Conservation (phyloP, 1,140 invertebrate species). For the Orchesella cincta region DNA sequence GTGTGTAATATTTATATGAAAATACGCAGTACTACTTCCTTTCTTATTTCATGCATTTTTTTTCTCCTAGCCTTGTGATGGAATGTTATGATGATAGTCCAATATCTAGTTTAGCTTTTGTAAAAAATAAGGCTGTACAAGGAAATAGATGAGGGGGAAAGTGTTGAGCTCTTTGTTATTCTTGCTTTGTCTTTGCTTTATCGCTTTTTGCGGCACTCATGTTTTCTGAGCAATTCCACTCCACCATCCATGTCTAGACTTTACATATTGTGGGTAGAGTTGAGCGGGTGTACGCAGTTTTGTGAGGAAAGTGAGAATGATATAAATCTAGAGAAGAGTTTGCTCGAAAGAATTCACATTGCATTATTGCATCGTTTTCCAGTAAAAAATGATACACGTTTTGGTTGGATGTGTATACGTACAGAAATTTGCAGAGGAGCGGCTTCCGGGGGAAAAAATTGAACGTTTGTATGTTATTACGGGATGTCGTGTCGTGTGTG, state of each 20-base stretch:
- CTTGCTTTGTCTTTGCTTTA: conserved; percentile 10
- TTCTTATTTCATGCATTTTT: neutral
- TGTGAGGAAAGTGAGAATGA: neutral
- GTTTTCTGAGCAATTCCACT: neutral
- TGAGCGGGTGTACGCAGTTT: neutral
- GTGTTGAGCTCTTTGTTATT: neutral
- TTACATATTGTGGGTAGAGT: neutral
- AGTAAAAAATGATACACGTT: too few relatives aligned
- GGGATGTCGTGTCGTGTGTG: neutral
- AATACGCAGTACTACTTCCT: neutral
- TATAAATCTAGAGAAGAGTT: conserved; percentile 14
- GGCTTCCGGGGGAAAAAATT: conserved; percentile 2
- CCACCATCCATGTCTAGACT: neutral
- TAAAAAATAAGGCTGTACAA: neutral
- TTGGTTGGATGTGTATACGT: too few relatives aligned
- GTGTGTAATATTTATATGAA: neutral
- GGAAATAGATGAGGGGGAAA: neutral
- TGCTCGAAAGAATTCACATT: neutral
- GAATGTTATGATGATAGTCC: neutral
- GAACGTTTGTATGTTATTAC: neutral
- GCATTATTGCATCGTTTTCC: neutral
- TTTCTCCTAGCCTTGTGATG: neutral
- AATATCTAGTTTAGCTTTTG: neutral
- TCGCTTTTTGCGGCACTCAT: conserved; percentile 2
- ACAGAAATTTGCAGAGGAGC: too few relatives aligned